A percentile compares a stretch with the other conserved stretches of the same genome.
Evolutionary conservation across 1,140 invertebrate species (phyloP).

Genomic region (Pollicipes pollicipes): DNA sequence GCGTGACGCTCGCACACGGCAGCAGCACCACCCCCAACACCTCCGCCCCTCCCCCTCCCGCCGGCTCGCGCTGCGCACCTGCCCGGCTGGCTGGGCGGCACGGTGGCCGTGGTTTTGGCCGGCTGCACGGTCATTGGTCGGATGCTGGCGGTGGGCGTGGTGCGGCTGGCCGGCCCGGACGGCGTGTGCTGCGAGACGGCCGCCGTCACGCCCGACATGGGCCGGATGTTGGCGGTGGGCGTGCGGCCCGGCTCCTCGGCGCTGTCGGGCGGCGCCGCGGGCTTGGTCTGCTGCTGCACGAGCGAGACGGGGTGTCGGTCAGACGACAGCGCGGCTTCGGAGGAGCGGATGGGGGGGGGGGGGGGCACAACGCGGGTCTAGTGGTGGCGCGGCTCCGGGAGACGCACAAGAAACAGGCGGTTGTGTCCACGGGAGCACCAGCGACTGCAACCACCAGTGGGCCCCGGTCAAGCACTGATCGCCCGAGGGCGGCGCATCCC

Average conservation of each 20-base stretch:
- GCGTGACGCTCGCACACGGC: too few relatives aligned
- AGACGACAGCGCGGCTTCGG: background rate
- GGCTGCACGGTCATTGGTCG: conserved; percentile 51
- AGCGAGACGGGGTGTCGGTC: background rate
- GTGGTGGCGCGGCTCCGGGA: too few relatives aligned
- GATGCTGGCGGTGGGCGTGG: conserved; percentile 75
- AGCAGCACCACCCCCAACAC: too few relatives aligned
- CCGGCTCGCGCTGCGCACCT: background rate
- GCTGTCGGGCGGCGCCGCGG: conserved; percentile 20
- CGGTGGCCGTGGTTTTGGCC: conserved; percentile 43
- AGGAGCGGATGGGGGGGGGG: too few relatives aligned
- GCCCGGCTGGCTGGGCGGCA: conserved; percentile 35
- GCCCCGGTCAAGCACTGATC: too few relatives aligned
- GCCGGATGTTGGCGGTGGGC: conserved; percentile 80
- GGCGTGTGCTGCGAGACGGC: conserved; percentile 24
- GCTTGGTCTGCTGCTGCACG: background rate
- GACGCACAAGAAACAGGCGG: too few relatives aligned
- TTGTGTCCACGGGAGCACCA: too few relatives aligned
- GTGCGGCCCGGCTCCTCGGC: conserved; percentile 12
- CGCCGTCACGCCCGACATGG: conserved; percentile 51
- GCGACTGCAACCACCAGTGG: too few relatives aligned
- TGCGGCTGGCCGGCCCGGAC: conserved; percentile 26
- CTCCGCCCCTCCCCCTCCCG: too few relatives aligned
- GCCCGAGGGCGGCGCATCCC: too few relatives aligned
- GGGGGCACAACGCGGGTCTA: too few relatives aligned